phyloP scores from a whole-genome alignment of 2,797 vertebrate genomes.

The Sebastes hubbsi region DNA sequence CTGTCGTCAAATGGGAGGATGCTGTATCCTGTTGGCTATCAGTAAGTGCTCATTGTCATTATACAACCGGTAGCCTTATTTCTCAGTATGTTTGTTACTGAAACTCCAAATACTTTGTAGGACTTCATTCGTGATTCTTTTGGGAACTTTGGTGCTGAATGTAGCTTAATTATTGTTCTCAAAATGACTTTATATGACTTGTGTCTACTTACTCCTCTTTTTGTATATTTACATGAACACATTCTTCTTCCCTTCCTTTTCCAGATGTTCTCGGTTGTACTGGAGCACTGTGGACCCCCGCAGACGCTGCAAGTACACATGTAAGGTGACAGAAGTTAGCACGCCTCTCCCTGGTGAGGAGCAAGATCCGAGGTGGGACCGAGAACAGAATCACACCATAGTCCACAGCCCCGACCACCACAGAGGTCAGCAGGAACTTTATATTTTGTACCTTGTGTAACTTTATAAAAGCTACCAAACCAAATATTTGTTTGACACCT shows the following conservation, averaged over 20 bases:
- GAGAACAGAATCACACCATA: slow-evolving; percentile 90
- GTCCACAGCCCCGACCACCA: slow-evolving; percentile 84
- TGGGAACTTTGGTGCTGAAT: too few species aligned
- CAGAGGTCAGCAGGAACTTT: slow-evolving; percentile 72
- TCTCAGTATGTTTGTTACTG: neutral
- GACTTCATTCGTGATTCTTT: neutral
- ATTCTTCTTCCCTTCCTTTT: neutral
- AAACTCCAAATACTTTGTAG: neutral
- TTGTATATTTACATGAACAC: neutral
- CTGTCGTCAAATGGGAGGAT: slow-evolving; percentile 88
- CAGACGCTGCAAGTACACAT: slow-evolving; percentile 90
- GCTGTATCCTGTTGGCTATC: slow-evolving; percentile 92
- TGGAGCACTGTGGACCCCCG: slow-evolving; percentile 95
- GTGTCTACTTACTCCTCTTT: neutral
- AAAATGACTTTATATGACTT: neutral
- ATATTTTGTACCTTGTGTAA: neutral
- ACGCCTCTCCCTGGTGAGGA: slow-evolving; percentile 83
- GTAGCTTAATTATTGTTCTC: neutral
- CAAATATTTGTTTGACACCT: neutral
- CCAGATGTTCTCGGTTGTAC: slow-evolving; percentile 91
- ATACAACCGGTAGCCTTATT: neutral
- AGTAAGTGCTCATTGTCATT: slow-evolving; percentile 81
- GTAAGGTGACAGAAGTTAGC: slow-evolving; percentile 88
- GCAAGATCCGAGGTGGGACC: slow-evolving; percentile 75
- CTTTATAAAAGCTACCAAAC: too few species aligned